Evolutionary conservation across 2,797 vertebrate genomes (phyloP).

Genomic region (Luscinia megarhynchos): DNA sequence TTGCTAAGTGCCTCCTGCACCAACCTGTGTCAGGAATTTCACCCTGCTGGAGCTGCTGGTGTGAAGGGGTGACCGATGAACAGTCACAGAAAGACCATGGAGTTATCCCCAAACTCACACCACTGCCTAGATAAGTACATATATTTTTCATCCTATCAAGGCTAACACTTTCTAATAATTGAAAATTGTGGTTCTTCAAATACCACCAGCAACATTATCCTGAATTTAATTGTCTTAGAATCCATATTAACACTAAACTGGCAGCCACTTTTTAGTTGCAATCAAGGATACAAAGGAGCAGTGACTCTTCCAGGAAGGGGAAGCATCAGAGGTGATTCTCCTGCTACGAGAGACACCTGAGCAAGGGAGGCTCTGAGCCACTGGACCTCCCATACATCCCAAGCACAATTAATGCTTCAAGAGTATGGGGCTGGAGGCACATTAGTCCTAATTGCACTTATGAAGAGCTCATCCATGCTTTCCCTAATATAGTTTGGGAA

Average conservation of each 20-base stretch:
- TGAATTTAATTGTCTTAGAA: background rate
- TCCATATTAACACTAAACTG: background rate
- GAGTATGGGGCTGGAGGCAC: background rate
- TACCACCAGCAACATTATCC: background rate
- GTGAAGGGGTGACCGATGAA: background rate
- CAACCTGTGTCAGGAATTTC: background rate
- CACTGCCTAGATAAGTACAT: background rate
- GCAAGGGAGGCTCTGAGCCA: background rate
- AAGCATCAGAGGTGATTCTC: background rate
- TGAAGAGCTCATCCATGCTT: background rate
- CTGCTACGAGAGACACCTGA: background rate
- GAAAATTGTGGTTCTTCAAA: background rate
- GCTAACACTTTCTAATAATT: background rate
- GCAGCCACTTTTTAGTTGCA: background rate
- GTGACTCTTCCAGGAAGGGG: background rate
- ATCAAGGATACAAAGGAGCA: accelerated
- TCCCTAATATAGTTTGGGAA: background rate
- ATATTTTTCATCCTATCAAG: background rate
- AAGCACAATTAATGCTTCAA: background rate
- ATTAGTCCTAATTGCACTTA: background rate
- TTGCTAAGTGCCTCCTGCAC: background rate
- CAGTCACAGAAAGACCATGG: background rate
- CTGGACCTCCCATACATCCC: background rate
- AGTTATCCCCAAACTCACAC: background rate
- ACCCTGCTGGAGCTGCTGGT: background rate